Evolutionary conservation across 2,113 vertebrate genomes (phyloP), one percentile per base, ranked within the genome.

Genomic region (Cisticola juncidis): DNA sequence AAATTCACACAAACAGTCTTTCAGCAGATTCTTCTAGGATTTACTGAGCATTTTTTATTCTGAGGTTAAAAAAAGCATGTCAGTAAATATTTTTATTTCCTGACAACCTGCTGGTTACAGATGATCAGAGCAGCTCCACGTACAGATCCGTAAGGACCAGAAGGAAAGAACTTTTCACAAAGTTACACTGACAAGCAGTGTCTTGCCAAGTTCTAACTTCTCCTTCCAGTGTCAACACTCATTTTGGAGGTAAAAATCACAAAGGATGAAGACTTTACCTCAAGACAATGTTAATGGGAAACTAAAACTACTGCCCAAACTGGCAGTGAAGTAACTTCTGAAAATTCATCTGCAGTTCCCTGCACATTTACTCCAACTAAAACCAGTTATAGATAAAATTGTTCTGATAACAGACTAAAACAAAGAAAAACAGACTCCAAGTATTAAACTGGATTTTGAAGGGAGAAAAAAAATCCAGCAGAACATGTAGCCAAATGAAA

Each of bases 31-130:
- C 44, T 58, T 64, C 9, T 2, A 17, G 64, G 47, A 70, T 65
- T 81, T 84, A 53, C 22, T 57, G 8, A 57, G 36, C 17, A 53
- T 9, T 64, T 94, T 57, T 64, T 42, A 66, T 71, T 96, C 51
- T 6, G 4, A 78, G 48, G 79, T 66, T 5, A 22, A 62, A 78
- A 88, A 77, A 73, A 64, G 10, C 42, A 89, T 0, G 0, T 33
- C 69, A 83, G 31, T 53, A 74, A 92, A 25, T 47, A 51, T 44
- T 61, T 84, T 62, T 91, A 51, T 62, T 92, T 87, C 65, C 65
- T 81, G 78, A 51, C 64, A 50, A 61, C n/a, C 56, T 89, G 42
- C 33, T 78, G 58, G 12, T 56, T 66, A 42, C 40, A 85, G 60
- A 50, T 22, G 20, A 85, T 51, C 48, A 77, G 33, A 72, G 5